Percentiles rank a stretch among this genome's conserved stretches.
These are phyloP conservation scores for Poeciliopsis paucimaculata DNA, from an alignment of 2,797 vertebrate species.

Conservation along the genomic window DNA sequence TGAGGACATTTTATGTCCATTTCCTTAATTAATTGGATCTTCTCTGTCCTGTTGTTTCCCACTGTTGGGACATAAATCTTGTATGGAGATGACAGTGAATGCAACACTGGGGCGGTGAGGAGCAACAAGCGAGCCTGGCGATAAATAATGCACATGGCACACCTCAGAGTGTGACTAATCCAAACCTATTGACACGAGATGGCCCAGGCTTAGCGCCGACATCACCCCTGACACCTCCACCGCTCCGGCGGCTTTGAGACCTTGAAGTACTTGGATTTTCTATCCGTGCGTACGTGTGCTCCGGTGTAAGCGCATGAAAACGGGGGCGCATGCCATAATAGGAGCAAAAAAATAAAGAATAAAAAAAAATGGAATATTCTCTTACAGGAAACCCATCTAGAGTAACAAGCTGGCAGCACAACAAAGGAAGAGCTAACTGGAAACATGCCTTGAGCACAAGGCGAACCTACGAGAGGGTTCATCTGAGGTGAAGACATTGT, in stretches of 20 bases:
- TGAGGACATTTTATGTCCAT: slow-evolving; percentile 68
- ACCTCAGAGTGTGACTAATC: slow-evolving; percentile 75
- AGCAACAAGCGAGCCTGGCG: slow-evolving; percentile 47
- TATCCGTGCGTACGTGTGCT: neutral
- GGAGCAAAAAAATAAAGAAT: neutral
- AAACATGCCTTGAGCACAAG: slow-evolving; percentile 10
- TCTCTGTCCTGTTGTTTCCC: slow-evolving; percentile 35
- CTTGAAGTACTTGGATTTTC: neutral
- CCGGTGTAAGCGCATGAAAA: neutral
- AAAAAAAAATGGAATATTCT: neutral
- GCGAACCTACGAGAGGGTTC: slow-evolving; percentile 39
- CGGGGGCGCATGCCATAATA: neutral
- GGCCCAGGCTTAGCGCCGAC: slow-evolving; percentile 45
- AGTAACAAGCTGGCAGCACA: slow-evolving; percentile 37
- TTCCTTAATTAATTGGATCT: slow-evolving; percentile 71
- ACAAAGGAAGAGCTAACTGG: slow-evolving; percentile 30
- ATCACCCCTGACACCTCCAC: slow-evolving; percentile 34
- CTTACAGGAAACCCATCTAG: neutral
- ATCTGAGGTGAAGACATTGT: slow-evolving; percentile 49
- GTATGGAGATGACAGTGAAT: slow-evolving; percentile 27
- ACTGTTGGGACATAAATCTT: slow-evolving; percentile 63
- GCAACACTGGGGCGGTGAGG: slow-evolving; percentile 15
- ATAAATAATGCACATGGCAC: slow-evolving; percentile 77
- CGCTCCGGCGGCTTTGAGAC: slow-evolving; percentile 4
- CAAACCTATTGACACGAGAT: slow-evolving; percentile 69